phyloP scores from a whole-genome alignment of 1,140 invertebrate genomes.

The Pseudachorutes palmiensis region DNA sequence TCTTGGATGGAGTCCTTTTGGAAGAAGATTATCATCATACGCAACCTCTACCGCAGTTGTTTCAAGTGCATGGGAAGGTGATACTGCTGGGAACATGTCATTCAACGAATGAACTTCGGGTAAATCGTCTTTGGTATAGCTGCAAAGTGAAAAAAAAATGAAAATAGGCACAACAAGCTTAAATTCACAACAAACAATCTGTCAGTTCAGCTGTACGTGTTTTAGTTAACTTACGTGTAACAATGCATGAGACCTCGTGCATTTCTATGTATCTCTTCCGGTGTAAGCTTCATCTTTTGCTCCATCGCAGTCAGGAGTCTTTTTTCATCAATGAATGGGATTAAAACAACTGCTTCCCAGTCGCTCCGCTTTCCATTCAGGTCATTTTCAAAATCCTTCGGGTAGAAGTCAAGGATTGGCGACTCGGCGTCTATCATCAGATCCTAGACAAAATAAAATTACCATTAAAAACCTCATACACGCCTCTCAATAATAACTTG shows the following conservation, averaged over 20 bases:
- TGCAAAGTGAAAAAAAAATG: slow-evolving; percentile 6
- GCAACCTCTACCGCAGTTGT: slow-evolving; percentile 32
- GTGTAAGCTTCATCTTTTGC: slow-evolving; percentile 58
- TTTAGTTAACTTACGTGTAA: slow-evolving; percentile 53
- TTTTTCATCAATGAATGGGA: slow-evolving; percentile 90
- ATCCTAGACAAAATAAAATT: slow-evolving; percentile 39
- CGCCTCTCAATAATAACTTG: slow-evolving; percentile 8
- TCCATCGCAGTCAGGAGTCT: slow-evolving; percentile 68
- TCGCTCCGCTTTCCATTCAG: slow-evolving; percentile 89
- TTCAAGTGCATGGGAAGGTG: slow-evolving; percentile 35
- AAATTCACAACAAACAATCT: no score
- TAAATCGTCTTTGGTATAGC: slow-evolving; percentile 22
- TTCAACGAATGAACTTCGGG: slow-evolving; percentile 16
- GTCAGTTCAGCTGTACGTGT: no score
- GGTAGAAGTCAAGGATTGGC: slow-evolving; percentile 83
- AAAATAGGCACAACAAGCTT: no score
- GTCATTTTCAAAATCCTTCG: slow-evolving; percentile 77
- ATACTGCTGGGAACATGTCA: slow-evolving; percentile 27
- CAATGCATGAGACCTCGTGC: slow-evolving; percentile 73
- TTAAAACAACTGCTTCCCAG: slow-evolving; percentile 95
- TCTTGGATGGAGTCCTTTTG: slow-evolving; percentile 64
- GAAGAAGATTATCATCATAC: slow-evolving; percentile 50
- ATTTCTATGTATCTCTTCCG: slow-evolving; percentile 68
- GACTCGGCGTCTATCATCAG: slow-evolving; percentile 75
- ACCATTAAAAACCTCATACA: slow-evolving; percentile 22